Conservation (phyloP, 2,113 vertebrate species). For the Felis catus region DNA sequence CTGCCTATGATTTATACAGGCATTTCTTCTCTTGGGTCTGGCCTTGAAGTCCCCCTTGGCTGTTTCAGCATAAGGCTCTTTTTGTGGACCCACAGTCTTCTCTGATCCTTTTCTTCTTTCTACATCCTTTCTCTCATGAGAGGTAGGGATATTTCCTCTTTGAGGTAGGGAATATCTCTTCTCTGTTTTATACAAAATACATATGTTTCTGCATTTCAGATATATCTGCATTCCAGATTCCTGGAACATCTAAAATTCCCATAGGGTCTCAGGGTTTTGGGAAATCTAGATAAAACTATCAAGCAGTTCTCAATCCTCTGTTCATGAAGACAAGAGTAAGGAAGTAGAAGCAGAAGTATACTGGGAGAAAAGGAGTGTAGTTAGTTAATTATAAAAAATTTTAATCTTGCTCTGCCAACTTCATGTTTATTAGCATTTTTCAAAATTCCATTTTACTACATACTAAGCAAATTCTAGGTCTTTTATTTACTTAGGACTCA, state of each 20-base stretch:
- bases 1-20: background rate
- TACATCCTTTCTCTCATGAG: background rate
- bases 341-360: background rate
- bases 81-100: background rate
- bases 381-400: background rate
- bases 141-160: background rate
- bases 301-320: background rate
- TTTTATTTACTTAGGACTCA: background rate
- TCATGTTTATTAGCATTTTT: constrained; percentile 5
- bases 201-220: background rate
- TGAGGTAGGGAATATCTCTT: background rate
- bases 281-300: background rate
- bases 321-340: background rate
- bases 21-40: background rate
- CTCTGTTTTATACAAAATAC: background rate
- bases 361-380: background rate
- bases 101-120: background rate
- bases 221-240: background rate
- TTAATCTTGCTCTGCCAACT: background rate
- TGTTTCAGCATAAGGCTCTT: background rate
- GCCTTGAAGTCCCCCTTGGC: background rate
- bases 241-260: background rate
- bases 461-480: background rate
- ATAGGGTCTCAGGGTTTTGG: background rate
- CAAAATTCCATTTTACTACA: background rate